A percentile compares a stretch with the other conserved stretches of the same genome.
Evolutionary conservation across 2,113 vertebrate genomes (phyloP).

Genomic region (Oophaga pumilio): DNA sequence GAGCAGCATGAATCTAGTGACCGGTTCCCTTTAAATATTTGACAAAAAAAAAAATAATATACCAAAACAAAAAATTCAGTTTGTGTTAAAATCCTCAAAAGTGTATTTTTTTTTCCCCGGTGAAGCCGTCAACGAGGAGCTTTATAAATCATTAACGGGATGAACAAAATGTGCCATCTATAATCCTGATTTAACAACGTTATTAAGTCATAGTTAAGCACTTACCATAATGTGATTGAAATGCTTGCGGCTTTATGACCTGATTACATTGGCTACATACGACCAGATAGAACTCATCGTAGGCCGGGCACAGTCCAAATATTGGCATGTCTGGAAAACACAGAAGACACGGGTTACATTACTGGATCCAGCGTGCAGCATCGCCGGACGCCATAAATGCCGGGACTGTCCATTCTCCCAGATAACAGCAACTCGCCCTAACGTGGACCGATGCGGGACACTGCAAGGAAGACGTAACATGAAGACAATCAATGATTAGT

Average conservation of each 20-base stretch:
- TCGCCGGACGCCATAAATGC: neutral
- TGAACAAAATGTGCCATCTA: slow-evolving; percentile 65
- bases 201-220: slow-evolving; percentile 71
- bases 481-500: too few relatives aligned
- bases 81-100: slow-evolving; percentile 58
- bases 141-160: slow-evolving; percentile 53
- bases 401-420: too few relatives aligned
- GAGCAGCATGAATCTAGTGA: too few relatives aligned
- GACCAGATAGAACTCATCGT: slow-evolving; percentile 99
- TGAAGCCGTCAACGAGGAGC: slow-evolving; percentile 61
- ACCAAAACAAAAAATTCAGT: neutral
- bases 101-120: slow-evolving; percentile 57
- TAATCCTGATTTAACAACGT: slow-evolving; percentile 71
- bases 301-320: slow-evolving; percentile 98
- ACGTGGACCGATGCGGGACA: too few relatives aligned
- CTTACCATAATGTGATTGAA: slow-evolving; percentile 99
- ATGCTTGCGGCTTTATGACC: slow-evolving; percentile 98
- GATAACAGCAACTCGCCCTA: too few relatives aligned
- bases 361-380: neutral
- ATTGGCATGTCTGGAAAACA: slow-evolving; percentile 92
- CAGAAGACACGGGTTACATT: slow-evolving; percentile 60
- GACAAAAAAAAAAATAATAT: too few relatives aligned
- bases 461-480: too few relatives aligned
- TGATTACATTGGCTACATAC: slow-evolving; percentile 98
- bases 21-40: neutral